These are phyloP conservation scores for Drosophila recens DNA, from an alignment of 2,888 invertebrate species.

Conservation along the genomic window DNA sequence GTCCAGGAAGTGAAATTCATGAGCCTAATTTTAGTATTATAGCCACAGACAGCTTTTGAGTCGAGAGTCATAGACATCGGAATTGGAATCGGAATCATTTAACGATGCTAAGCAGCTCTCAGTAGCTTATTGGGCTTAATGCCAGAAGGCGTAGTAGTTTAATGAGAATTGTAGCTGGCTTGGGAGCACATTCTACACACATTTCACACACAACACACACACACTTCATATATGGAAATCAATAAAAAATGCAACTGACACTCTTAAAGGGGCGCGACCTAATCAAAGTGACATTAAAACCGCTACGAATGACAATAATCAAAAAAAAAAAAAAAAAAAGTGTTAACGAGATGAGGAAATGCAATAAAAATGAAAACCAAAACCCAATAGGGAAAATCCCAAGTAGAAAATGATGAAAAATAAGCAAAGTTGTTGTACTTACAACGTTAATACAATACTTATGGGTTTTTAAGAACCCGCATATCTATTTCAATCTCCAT, in stretches of 20 bases:
- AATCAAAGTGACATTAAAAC: conserved; percentile 68
- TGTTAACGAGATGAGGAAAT: conserved; percentile 61
- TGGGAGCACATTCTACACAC: conserved; percentile 57
- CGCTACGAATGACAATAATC: conserved; percentile 63
- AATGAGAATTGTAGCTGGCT: conserved; percentile 58
- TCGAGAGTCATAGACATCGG: conserved; percentile 9
- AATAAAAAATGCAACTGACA: conserved; percentile 55
- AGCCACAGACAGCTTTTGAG: conserved; percentile 12
- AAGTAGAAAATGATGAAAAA: not conserved
- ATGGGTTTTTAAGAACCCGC: conserved; percentile 25
- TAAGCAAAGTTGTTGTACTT: conserved; percentile 43
- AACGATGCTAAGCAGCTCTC: conserved; percentile 42
- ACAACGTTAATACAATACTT: conserved; percentile 51
- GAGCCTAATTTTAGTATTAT: conserved; percentile 35
- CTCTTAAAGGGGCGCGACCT: conserved; percentile 48
- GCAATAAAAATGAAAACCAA: conserved; percentile 45
- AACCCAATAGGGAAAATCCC: not conserved
- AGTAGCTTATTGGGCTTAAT: conserved; percentile 44
- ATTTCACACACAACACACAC: conserved; percentile 48
- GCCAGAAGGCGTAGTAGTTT: conserved; percentile 26
- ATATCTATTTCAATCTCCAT: conserved; percentile 46
- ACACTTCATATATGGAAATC: conserved; percentile 45
- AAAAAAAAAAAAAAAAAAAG: conserved; percentile 23
- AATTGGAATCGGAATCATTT: conserved; percentile 15
- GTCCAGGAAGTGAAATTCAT: conserved; percentile 52